Percentiles rank a stretch among this genome's conserved stretches.
phyloP scores from a whole-genome alignment of 2,888 invertebrate species.

The Dioctria rufipes region DNA sequence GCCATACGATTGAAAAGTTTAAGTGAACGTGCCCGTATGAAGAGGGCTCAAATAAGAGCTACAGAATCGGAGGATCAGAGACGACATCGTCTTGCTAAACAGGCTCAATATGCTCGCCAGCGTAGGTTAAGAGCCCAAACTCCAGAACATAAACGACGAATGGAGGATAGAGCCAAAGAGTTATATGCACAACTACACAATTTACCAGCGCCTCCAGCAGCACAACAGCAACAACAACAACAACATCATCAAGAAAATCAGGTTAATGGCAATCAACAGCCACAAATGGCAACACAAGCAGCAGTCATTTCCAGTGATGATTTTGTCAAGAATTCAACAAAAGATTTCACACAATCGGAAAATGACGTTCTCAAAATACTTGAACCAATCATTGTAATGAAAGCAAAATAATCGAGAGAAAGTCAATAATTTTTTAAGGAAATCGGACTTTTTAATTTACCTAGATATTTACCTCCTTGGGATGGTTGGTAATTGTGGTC shows the following conservation, averaged over 20 bases:
- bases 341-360: conserved; percentile 66
- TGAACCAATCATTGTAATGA: conserved; percentile 71
- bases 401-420: conserved; percentile 70
- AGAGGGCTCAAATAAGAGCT: conserved; percentile 68
- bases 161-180: conserved; percentile 65
- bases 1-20: conserved; percentile 67
- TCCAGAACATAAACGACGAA: conserved; percentile 64
- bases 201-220: conserved; percentile 53
- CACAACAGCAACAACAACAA: conserved; percentile 53
- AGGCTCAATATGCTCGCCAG: conserved; percentile 70
- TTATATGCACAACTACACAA: conserved; percentile 66
- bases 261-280: conserved; percentile 37
- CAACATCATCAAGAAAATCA: neutral
- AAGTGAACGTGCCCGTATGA: conserved; percentile 69
- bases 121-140: conserved; percentile 69
- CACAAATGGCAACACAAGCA: neutral
- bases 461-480: too few relatives aligned
- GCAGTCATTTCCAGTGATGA: conserved; percentile 56
- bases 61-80: conserved; percentile 68
- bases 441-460: neutral
- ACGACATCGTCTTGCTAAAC: conserved; percentile 68
- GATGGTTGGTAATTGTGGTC: too few relatives aligned
- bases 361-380: conserved; percentile 71
- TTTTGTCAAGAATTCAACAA: conserved; percentile 64
- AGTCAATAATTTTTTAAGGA: conserved; percentile 70